Base-by-base conservation (phyloP, 2,797 vertebrate genomes). In the Sebastes itinus region DNA sequence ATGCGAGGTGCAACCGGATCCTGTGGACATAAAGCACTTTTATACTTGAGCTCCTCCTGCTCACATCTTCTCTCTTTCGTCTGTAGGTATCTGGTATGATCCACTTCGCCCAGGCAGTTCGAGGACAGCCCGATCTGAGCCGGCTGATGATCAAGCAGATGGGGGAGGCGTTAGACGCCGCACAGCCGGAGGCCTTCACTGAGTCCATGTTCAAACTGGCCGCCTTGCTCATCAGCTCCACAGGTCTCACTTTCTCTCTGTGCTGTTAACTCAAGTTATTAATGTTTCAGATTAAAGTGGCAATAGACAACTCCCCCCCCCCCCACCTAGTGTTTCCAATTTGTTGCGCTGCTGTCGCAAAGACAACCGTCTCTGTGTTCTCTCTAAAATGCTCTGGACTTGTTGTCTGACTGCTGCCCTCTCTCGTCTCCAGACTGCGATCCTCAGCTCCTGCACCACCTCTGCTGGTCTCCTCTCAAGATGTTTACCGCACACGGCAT, bases 191-290 rank as follows among this genome's bases (percentile, higher is more conserved):
- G 73, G 91, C 92, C 13, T 99, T 98, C 88, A 99, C 98, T 0
- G 97, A 98, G 88, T 96, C 97, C 89, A 98, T 99, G 97, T 99
- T 99, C 94, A 99, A 98, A 84, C 88, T 99, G 91, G 97, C 98
- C 0, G 98, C 98, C 0, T 90, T 99, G 90, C 96, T 99, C 71
- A 99, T 99, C 94, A 98, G 95, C 92, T 95, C 95, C 89, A 97
- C 95, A 96, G 98, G 98, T 98, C 80, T 8, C 28, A 1, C 60
- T 32, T 1, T 16, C 18, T 7, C 20, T 56, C 25, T 30, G 2
- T 10, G 14, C 13, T 28, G 2, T 10, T 20, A 14, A 23, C 28
- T 23, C 54, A 16, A 2, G 2, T 23, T 3, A 6, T 30, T 22
- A 10, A 0, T 56, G 7, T 27, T 58, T 66, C 3, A 16, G 0